phyloP scores from a whole-genome alignment of 2,888 invertebrate species.

The Drosophila leonis region DNA sequence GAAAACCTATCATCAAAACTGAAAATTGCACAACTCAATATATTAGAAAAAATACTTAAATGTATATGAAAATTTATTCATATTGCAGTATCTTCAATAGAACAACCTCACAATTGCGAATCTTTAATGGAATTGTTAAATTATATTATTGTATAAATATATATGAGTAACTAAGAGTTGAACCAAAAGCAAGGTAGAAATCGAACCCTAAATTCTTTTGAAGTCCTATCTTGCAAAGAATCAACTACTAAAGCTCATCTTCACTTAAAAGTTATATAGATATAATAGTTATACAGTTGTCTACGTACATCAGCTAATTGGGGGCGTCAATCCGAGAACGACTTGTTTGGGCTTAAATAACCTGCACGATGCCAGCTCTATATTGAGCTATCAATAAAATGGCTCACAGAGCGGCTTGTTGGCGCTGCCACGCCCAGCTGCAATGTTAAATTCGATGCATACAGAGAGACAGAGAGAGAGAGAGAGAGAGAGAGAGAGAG shows the following conservation, averaged over 20 bases:
- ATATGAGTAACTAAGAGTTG: too few relatives aligned
- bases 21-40: too few relatives aligned
- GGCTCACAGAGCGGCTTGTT: slow-evolving; percentile 1
- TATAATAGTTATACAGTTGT: background rate
- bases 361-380: slow-evolving; percentile 13
- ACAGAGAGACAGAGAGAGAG: slow-evolving; percentile 23
- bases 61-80: too few relatives aligned
- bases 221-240: too few relatives aligned
- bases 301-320: slow-evolving; percentile 29
- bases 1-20: too few relatives aligned
- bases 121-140: too few relatives aligned
- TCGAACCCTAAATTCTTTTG: too few relatives aligned
- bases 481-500: background rate
- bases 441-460: slow-evolving; percentile 26
- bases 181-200: too few relatives aligned
- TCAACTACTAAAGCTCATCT: background rate
- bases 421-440: slow-evolving; percentile 54
- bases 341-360: slow-evolving; percentile 31
- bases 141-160: too few relatives aligned
- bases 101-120: too few relatives aligned
- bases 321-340: slow-evolving; percentile 35
- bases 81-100: too few relatives aligned
- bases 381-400: slow-evolving; percentile 52
- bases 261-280: background rate
- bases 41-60: too few relatives aligned